These are phyloP conservation scores for Austrofundulus limnaeus DNA, from an alignment of 2,113 vertebrate species.

Conservation along the genomic window DNA sequence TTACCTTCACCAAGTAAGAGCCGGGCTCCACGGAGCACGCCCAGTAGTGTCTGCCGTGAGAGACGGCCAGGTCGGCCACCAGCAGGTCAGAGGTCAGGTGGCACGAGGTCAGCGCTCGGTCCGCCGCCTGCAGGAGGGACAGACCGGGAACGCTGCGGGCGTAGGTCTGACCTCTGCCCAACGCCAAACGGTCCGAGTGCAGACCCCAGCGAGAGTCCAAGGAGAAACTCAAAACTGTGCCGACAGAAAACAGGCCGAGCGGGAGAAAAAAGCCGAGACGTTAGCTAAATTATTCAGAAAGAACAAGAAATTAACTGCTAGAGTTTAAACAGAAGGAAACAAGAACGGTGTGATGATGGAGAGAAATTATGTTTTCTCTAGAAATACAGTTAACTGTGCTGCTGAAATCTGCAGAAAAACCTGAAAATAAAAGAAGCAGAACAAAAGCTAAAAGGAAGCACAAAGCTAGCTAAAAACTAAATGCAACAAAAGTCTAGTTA, in stretches of 20 bases:
- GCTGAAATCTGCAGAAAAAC: no score
- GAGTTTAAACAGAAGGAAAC: constrained; percentile 18
- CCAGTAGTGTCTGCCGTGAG: constrained; percentile 95
- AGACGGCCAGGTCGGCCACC: constrained; percentile 86
- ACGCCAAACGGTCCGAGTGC: constrained; percentile 88
- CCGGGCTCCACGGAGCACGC: constrained; percentile 94
- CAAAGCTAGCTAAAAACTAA: no score
- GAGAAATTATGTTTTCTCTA: background rate
- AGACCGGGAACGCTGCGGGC: constrained; percentile 92
- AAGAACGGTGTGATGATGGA: constrained; percentile 8
- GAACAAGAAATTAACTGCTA: constrained; percentile 3
- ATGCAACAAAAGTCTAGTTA: no score
- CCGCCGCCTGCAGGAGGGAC: constrained; percentile 83
- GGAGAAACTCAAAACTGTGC: constrained; percentile 95
- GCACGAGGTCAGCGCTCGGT: constrained; percentile 91
- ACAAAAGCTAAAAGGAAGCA: no score
- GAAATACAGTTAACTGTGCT: no score
- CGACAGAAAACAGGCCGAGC: no score
- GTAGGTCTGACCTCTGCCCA: constrained; percentile 91
- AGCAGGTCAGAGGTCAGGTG: constrained; percentile 92
- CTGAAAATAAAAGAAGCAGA: no score
- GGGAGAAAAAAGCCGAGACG: background rate
- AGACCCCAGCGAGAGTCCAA: constrained; percentile 93
- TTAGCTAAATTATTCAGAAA: background rate
- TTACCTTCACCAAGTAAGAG: constrained; percentile 92